Conservation (phyloP, 2,888 invertebrate genomes). For the Nemoura dubitans region DNA sequence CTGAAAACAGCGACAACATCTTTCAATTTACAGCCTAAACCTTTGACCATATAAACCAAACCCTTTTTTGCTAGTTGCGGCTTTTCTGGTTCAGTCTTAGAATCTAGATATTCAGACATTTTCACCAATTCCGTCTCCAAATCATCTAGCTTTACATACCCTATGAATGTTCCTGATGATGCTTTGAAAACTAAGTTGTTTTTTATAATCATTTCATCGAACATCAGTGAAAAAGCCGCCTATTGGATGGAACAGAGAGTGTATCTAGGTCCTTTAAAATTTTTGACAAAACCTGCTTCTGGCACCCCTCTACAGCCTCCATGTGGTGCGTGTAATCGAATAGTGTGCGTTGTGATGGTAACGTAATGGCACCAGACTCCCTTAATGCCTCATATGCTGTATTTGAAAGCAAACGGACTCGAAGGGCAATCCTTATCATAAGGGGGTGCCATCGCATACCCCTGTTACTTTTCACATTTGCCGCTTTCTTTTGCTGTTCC, state of each 20-base stretch:
- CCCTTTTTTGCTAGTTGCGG: background rate
- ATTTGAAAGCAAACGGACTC: background rate
- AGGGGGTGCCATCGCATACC: slow-evolving; percentile 38
- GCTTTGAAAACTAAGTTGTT: background rate
- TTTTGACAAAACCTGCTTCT: slow-evolving; percentile 17
- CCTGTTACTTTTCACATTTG: background rate
- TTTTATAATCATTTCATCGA: slow-evolving; percentile 21
- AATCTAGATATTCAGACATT: slow-evolving; percentile 10
- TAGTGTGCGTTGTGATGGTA: slow-evolving; percentile 28
- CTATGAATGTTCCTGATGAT: background rate
- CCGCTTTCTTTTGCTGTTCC: slow-evolving; percentile 29
- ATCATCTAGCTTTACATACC: slow-evolving; percentile 23
- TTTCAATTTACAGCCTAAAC: background rate
- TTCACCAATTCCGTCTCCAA: background rate
- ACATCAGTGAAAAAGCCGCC: background rate
- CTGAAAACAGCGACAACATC: slow-evolving; percentile 19
- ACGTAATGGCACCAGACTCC: background rate
- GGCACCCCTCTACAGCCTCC: slow-evolving; percentile 16
- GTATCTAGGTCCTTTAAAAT: background rate
- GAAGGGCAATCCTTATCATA: slow-evolving; percentile 19
- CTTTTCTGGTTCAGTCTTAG: background rate
- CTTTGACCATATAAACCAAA: slow-evolving; percentile 13
- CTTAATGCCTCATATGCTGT: slow-evolving; percentile 17
- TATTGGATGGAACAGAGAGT: background rate
- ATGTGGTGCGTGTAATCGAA: slow-evolving; percentile 26